Conservation (phyloP, 2,797 vertebrate genomes). For the Uromys caudimaculatus region DNA sequence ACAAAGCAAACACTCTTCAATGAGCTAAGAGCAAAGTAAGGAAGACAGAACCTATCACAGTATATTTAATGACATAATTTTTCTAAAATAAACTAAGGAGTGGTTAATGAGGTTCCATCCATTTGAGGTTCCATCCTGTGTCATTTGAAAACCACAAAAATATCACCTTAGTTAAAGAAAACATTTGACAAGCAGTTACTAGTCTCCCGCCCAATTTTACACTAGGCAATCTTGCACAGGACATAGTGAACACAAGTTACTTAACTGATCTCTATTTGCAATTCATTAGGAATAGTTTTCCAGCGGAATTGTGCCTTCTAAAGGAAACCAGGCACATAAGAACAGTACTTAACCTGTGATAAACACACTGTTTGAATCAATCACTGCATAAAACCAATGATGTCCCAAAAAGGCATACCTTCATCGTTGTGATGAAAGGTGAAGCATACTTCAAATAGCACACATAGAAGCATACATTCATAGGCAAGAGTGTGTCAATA, state of each 20-base stretch:
- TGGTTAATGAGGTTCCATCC: conserved; percentile 73
- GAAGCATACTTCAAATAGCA: neutral
- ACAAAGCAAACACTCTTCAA: conserved; percentile 58
- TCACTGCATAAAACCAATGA: conserved; percentile 30
- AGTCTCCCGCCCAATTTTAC: conserved; percentile 68
- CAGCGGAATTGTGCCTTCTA: conserved; percentile 43
- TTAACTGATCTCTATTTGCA: conserved; percentile 64
- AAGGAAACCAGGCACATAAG: conserved; percentile 50
- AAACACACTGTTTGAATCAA: neutral
- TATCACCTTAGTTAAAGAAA: conserved; percentile 68
- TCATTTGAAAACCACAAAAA: conserved; percentile 72
- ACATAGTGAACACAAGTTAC: conserved; percentile 77
- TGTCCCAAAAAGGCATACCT: neutral
- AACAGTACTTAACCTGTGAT: conserved; percentile 9
- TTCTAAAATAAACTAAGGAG: conserved; percentile 52
- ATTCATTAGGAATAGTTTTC: conserved; percentile 65
- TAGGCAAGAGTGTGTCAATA: neutral
- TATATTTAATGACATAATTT: conserved; percentile 77
- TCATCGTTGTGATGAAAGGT: conserved; percentile 19
- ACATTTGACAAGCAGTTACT: conserved; percentile 75
- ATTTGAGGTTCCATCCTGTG: conserved; percentile 67
- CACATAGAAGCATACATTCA: neutral
- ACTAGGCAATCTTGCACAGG: conserved; percentile 72
- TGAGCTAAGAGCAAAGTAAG: conserved; percentile 47
- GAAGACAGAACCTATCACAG: conserved; percentile 57